Conservation (phyloP, 2,888 invertebrate genomes). For the Rotaria macrura region DNA sequence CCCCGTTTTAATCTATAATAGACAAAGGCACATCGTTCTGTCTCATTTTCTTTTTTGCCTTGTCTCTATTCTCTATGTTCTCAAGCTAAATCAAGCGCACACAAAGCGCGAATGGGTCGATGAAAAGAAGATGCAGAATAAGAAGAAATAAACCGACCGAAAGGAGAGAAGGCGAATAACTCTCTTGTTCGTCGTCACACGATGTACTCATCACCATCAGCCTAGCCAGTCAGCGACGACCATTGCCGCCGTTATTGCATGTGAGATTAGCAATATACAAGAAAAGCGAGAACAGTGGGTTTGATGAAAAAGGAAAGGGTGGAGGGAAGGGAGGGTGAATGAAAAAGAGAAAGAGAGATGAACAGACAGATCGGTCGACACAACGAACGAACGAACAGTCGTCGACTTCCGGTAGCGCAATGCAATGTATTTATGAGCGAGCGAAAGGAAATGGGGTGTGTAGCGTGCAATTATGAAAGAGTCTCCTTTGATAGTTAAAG, state of each 20-base stretch:
- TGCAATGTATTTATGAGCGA: neutral
- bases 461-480: neutral
- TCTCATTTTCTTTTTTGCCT: neutral
- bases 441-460: slow-evolving; percentile 3
- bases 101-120: neutral
- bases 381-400: slow-evolving; percentile 12
- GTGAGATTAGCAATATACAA: slow-evolving; percentile 6
- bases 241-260: slow-evolving; percentile 3
- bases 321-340: neutral
- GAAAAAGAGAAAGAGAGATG: neutral
- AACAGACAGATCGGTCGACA: neutral
- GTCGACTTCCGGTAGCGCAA: neutral
- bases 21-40: slow-evolving; percentile 4
- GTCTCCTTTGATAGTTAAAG: slow-evolving; percentile 1
- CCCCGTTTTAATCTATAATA: slow-evolving; percentile 4
- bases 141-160: slow-evolving; percentile 12
- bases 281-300: neutral
- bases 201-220: slow-evolving; percentile 15
- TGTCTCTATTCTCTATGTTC: neutral
- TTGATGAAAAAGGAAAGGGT: neutral
- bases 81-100: slow-evolving; percentile 15
- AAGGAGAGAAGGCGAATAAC: neutral
- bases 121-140: slow-evolving; percentile 7
- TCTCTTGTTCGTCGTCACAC: neutral
- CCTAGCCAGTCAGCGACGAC: neutral